phyloP scores from a whole-genome alignment of 1,140 invertebrate species.

The Philotrypesis tridentata region DNA sequence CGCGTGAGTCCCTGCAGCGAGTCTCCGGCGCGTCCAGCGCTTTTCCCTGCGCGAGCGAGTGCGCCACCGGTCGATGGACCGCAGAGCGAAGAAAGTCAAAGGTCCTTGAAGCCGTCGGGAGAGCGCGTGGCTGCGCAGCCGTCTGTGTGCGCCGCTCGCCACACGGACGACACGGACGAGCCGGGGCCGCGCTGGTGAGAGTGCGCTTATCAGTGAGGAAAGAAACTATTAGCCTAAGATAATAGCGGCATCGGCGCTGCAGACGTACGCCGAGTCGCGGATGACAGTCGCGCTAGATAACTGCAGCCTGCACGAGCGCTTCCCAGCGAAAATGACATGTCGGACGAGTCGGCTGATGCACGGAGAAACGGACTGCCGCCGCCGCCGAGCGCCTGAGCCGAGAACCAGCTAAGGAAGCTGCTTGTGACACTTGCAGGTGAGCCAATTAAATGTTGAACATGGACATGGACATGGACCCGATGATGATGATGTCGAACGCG shows the following conservation, averaged over 20 bases:
- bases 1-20: neutral
- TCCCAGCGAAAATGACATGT: conserved; percentile 57
- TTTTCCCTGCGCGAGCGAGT: too few species aligned
- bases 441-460: conserved; percentile 52
- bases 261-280: conserved; percentile 62
- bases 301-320: too few species aligned
- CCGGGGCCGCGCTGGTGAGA: conserved; percentile 1
- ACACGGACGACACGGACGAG: neutral
- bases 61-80: neutral
- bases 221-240: conserved; percentile 72
- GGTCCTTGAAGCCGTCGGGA: neutral
- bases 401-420: too few species aligned
- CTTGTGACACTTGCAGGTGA: neutral
- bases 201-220: conserved; percentile 68
- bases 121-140: neutral
- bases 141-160: conserved; percentile 1
- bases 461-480: conserved; percentile 49
- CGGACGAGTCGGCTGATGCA: conserved; percentile 53
- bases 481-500: conserved; percentile 42
- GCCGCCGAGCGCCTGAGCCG: too few species aligned
- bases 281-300: conserved; percentile 59
- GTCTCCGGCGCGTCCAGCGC: too few species aligned
- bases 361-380: conserved; percentile 29
- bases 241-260: conserved; percentile 65
- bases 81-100: conserved; percentile 12